Base-by-base conservation (phyloP, 2,113 vertebrate species). In the Equus przewalskii region DNA sequence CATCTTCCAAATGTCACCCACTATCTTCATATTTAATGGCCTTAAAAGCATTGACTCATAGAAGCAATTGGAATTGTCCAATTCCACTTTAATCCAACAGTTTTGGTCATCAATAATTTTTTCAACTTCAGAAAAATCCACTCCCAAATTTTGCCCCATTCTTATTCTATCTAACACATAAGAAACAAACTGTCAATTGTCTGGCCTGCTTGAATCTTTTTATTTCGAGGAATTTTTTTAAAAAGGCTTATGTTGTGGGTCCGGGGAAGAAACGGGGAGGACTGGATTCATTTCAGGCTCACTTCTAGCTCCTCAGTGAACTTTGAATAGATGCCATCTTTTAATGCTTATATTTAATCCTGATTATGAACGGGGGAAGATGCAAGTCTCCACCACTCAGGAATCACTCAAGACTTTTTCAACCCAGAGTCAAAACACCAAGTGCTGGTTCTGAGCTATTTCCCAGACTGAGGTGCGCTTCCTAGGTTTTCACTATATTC, bases 121-220 rank as follows among this genome's bases (percentile, higher is more conserved):
- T 95, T 30, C 62, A 93, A 44, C 65, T 89, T 65, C 46, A 76
- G 78, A 85, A 64, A 93, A 96, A 83, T 69, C n/a, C 2, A 41
- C 67, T 97, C 10, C 15, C 44, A 19, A 49, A 41, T 73, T 86
- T 51, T 69, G 22, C 46, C 46, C 89, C n/a, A 41, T 78, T 60
- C 28, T 82, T 46, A 54, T 79, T 89, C 49, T 41, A 46, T 28
- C 54, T 49, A 82, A 95, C 11, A 49, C 41, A 49, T 24, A 58
- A 96, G 26, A 58, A 54, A 91, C 5, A 73, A 69, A 70, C 21
- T 58, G 22, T 28, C 2, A 33, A 54, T 51, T 72, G 4, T 67
- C 22, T 83, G 60, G 14, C 9, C 41, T 33, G 22, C 36, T 85
- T 85, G 46, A 36, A 51, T 94, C 72, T 95, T 64, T 93, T 94